These are phyloP conservation scores for Apteryx owenii DNA, from an alignment of 2,113 vertebrate genomes.

Conservation along the genomic window DNA sequence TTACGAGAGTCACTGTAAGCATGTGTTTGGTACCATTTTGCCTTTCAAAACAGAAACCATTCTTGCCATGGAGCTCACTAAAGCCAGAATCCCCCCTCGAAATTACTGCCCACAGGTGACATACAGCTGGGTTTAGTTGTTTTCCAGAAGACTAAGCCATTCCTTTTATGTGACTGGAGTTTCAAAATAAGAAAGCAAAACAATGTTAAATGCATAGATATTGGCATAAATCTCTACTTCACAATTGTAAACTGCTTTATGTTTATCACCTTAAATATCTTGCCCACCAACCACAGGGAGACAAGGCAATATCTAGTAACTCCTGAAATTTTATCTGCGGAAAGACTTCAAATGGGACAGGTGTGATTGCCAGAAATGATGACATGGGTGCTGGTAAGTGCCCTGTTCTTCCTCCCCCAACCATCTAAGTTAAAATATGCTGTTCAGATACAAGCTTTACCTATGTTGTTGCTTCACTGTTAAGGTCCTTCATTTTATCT, in stretches of 20 bases:
- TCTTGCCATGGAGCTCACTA: not conserved
- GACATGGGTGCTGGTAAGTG: not conserved
- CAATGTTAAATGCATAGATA: not conserved
- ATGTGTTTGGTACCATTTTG: rapidly evolving
- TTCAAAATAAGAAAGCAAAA: not conserved
- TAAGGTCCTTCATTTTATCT: not conserved
- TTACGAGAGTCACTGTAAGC: not conserved
- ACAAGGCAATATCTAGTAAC: not conserved
- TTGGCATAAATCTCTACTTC: not conserved
- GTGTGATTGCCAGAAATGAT: not conserved
- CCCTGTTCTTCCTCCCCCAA: not conserved
- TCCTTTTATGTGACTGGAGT: not conserved
- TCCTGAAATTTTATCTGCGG: not conserved
- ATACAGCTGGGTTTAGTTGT: not conserved
- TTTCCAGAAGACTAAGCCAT: not conserved
- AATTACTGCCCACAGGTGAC: not conserved
- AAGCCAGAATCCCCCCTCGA: not conserved
- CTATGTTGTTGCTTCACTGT: not conserved
- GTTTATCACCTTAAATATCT: not conserved
- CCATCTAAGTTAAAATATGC: not conserved
- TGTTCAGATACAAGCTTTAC: not conserved
- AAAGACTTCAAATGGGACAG: not conserved
- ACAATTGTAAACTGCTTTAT: not conserved
- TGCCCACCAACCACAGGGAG: not conserved
- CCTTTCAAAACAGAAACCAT: not conserved